Evolutionary conservation across 2,797 vertebrate species (phyloP).

Genomic region (Karalla daura): DNA sequence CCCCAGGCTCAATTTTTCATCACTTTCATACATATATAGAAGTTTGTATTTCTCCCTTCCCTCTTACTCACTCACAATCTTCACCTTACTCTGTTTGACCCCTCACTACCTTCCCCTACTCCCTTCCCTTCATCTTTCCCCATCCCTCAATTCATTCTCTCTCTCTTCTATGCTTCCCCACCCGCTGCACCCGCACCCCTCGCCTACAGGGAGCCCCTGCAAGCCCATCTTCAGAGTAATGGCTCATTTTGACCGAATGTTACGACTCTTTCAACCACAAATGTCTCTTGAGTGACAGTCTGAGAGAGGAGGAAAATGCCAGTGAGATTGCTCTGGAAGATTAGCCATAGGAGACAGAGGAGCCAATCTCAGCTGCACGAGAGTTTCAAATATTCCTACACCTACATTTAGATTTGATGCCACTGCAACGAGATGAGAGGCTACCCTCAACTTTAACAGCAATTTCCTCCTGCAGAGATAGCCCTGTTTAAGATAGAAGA

Average conservation of each 20-base stretch:
- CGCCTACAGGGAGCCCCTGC: constrained; percentile 25
- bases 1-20: constrained; percentile 23
- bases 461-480: constrained; percentile 37
- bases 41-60: not conserved
- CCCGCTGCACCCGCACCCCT: not conserved
- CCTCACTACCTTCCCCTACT: constrained; percentile 1
- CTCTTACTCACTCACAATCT: constrained; percentile 14
- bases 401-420: constrained; percentile 40
- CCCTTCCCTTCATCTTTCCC: not conserved
- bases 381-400: constrained; percentile 64
- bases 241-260: constrained; percentile 57
- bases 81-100: constrained; percentile 21
- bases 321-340: constrained; percentile 65
- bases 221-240: constrained; percentile 57
- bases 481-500: constrained; percentile 13
- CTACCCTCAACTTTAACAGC: constrained; percentile 41
- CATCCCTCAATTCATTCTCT: constrained; percentile 4
- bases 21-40: constrained; percentile 7
- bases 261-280: constrained; percentile 62
- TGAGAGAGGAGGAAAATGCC: constrained; percentile 57
- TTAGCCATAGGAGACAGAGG: constrained; percentile 44
- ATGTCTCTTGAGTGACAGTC: constrained; percentile 66
- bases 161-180: constrained; percentile 7
- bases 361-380: constrained; percentile 49
- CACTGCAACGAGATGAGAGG: constrained; percentile 25